phyloP scores from a whole-genome alignment of 1,140 invertebrate species.

The Hyles euphorbiae region DNA sequence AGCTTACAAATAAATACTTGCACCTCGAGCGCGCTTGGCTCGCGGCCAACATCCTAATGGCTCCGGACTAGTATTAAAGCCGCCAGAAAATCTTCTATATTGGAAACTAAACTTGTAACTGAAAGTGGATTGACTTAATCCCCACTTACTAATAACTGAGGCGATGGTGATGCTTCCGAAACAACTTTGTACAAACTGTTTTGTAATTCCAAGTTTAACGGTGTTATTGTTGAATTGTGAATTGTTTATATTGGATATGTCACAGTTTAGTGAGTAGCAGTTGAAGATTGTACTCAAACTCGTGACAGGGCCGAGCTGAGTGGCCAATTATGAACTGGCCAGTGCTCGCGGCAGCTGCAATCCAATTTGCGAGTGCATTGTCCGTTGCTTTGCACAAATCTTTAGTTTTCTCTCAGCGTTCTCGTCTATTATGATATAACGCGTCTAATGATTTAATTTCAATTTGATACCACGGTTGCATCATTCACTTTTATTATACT shows the following conservation, averaged over 20 bases:
- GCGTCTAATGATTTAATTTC: no score
- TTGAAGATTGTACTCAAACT: slow-evolving; percentile 12
- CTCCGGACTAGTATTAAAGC: slow-evolving; percentile 57
- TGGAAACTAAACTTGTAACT: slow-evolving; percentile 55
- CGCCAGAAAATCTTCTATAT: slow-evolving; percentile 61
- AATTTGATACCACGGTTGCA: no score
- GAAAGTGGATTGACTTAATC: slow-evolving; percentile 54
- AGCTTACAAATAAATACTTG: slow-evolving; percentile 65
- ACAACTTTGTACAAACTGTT: no score
- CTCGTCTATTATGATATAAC: no score
- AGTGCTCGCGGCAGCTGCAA: slow-evolving; percentile 42
- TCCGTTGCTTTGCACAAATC: slow-evolving; percentile 31
- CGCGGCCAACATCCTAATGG: slow-evolving; percentile 66
- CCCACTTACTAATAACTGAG: slow-evolving; percentile 20
- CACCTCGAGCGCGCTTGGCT: slow-evolving; percentile 55
- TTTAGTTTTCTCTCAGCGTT: no score
- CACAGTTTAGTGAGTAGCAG: neutral
- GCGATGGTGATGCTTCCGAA: neutral
- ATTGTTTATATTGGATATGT: neutral
- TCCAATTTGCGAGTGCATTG: slow-evolving; percentile 65
- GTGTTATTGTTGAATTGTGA: no score
- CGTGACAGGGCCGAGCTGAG: slow-evolving; percentile 34
- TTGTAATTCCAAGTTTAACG: no score
- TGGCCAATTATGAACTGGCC: slow-evolving; percentile 51
- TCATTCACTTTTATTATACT: no score